Conservation (phyloP, 2,888 invertebrate species). For the Machimus atricapillus region DNA sequence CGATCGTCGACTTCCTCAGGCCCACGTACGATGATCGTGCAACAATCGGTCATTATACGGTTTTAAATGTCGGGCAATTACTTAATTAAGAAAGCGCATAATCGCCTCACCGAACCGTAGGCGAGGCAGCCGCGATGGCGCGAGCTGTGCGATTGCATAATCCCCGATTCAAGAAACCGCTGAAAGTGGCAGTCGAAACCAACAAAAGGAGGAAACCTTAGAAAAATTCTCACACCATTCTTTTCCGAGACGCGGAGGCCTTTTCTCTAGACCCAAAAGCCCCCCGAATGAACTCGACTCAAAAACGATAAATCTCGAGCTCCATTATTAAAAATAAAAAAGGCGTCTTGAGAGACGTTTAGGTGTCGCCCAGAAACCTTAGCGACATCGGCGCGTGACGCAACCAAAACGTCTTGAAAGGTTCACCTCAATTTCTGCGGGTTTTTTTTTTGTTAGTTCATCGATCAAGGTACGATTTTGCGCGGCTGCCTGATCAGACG, state of each 20-base stretch:
- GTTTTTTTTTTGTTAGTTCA: background rate
- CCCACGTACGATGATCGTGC: conserved; percentile 9
- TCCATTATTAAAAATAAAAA: background rate
- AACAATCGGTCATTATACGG: conserved; percentile 33
- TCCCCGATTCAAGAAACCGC: background rate
- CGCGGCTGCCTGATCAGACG: background rate
- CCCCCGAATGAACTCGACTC: background rate
- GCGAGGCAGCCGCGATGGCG: background rate
- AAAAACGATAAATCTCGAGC: conserved; percentile 16
- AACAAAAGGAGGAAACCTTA: background rate
- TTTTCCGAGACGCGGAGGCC: background rate
- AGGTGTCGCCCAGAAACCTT: background rate
- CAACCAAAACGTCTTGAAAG: background rate
- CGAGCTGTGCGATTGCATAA: background rate
- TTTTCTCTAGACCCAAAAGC: background rate
- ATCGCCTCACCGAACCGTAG: background rate
- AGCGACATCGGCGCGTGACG: conserved; percentile 2
- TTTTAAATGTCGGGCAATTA: conserved; percentile 35
- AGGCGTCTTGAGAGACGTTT: background rate
- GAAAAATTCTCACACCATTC: conserved; percentile 16
- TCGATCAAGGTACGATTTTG: background rate
- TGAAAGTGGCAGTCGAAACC: background rate
- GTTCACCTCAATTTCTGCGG: conserved; percentile 15
- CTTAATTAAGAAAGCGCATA: conserved; percentile 37
- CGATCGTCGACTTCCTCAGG: conserved; percentile 19